phyloP scores from a whole-genome alignment of 92 coral and sea anemone genomes.

The Meandrina meandrites region DNA sequence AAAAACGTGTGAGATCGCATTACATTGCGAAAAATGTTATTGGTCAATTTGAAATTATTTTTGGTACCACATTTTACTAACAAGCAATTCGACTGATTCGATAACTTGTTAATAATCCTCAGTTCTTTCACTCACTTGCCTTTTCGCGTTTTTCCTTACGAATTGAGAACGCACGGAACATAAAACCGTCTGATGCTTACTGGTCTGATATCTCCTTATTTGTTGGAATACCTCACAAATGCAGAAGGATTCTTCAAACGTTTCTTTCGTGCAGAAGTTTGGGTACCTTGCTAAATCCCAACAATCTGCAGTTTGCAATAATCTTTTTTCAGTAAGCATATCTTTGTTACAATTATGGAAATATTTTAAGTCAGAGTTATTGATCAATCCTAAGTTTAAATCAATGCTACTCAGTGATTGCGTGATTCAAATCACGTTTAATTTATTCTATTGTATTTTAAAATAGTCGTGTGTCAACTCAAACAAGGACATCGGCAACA shows the following conservation, averaged over 20 bases:
- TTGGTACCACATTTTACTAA: not conserved
- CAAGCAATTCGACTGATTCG: not conserved
- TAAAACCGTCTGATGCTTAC: not conserved
- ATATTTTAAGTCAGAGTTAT: not conserved
- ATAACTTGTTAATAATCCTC: not conserved
- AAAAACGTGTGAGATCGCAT: not conserved
- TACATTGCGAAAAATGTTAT: not conserved
- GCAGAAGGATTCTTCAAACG: too few relatives aligned
- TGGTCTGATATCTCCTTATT: not conserved
- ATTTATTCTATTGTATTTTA: not conserved
- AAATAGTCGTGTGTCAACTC: not conserved
- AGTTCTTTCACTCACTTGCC: not conserved
- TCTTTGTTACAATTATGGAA: not conserved
- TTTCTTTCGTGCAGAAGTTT: not conserved
- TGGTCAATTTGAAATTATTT: not conserved
- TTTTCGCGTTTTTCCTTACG: not conserved
- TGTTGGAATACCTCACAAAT: not conserved
- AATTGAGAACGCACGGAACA: not conserved
- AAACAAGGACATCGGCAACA: not conserved
- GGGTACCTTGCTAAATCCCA: not conserved
- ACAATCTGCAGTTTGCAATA: too few relatives aligned
- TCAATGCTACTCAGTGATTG: not conserved
- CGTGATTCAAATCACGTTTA: not conserved
- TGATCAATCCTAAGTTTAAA: not conserved
- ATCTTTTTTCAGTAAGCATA: not conserved